A percentile compares a stretch with the other conserved stretches of the same genome.
These are phyloP conservation scores for Leptestheria dahalacensis DNA, from an alignment of 1,140 invertebrate species.

Conservation along the genomic window DNA sequence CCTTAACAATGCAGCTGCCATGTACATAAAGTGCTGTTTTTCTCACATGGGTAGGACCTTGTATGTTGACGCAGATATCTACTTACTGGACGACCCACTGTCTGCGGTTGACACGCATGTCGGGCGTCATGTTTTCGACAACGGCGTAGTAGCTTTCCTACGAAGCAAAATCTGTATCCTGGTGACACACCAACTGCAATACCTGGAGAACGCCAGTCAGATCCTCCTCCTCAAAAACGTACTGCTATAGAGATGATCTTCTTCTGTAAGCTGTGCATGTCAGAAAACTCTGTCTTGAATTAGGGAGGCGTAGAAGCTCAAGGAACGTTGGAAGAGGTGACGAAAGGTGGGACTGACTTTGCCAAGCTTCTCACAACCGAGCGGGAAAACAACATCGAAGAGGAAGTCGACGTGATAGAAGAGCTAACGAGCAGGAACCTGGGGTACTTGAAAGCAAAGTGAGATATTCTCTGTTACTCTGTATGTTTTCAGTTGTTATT, in stretches of 20 bases:
- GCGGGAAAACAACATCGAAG: neutral
- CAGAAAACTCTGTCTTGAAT: neutral
- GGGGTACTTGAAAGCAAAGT: neutral
- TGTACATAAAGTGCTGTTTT: neutral
- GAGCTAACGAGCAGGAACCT: neutral
- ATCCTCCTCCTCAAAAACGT: conserved; percentile 63
- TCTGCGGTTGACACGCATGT: conserved; percentile 60
- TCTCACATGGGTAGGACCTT: conserved; percentile 37
- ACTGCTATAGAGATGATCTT: conserved; percentile 16
- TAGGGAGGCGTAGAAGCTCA: conserved; percentile 11
- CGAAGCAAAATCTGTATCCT: conserved; percentile 55
- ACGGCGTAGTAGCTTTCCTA: conserved; percentile 49
- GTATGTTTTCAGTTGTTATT: neutral
- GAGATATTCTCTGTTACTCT: neutral
- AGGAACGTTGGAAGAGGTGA: conserved; percentile 16
- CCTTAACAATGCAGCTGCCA: neutral
- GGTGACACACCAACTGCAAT: conserved; percentile 77
- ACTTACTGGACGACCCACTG: conserved; percentile 66
- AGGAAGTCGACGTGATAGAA: neutral
- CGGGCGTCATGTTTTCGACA: conserved; percentile 48
- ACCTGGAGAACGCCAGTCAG: conserved; percentile 53
- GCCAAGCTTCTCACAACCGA: conserved; percentile 2
- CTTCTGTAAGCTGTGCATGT: too few relatives aligned
- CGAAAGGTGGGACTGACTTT: conserved; percentile 12
- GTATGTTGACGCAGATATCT: conserved; percentile 64